These are phyloP conservation scores for Diadegma fenestrale DNA, from an alignment of 2,888 invertebrate species.

Conservation along the genomic window DNA sequence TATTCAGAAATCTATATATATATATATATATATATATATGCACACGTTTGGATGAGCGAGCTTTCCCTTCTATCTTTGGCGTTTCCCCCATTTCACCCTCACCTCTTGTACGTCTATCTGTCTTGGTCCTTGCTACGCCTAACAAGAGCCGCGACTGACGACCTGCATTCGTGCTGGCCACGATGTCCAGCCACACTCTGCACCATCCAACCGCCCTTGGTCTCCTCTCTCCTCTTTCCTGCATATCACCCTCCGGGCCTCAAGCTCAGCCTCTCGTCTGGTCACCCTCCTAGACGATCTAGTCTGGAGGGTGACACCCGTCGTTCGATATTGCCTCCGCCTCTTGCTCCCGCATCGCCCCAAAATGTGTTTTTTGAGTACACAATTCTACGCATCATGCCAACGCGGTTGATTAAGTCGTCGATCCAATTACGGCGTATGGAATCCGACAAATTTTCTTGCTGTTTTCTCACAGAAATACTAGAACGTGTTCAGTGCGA, in stretches of 20 bases:
- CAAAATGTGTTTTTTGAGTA: neutral
- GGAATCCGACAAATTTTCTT: too few relatives aligned
- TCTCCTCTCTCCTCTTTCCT: constrained; percentile 12
- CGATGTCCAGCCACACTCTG: constrained; percentile 53
- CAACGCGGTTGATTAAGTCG: neutral
- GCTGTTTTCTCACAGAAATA: too few relatives aligned
- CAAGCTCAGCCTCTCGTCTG: neutral
- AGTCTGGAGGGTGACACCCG: neutral
- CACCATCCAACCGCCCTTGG: constrained; percentile 19
- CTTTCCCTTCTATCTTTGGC: constrained; percentile 43
- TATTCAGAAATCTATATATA: constrained; percentile 1
- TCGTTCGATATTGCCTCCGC: constrained; percentile 5
- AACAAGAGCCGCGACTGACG: constrained; percentile 72
- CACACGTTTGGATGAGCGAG: constrained; percentile 15
- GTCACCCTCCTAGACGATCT: neutral
- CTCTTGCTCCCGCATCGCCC: neutral
- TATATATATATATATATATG: neutral
- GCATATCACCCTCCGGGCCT: constrained; percentile 1
- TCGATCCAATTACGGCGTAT: neutral
- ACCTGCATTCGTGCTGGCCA: constrained; percentile 54
- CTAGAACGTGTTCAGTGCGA: neutral
- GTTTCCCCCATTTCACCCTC: constrained; percentile 39
- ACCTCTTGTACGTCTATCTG: constrained; percentile 22
- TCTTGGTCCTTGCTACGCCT: constrained; percentile 56
- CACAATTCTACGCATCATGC: constrained; percentile 6